Evolutionary conservation across 2,113 vertebrate species (phyloP).

Genomic region (Sterna hirundo): DNA sequence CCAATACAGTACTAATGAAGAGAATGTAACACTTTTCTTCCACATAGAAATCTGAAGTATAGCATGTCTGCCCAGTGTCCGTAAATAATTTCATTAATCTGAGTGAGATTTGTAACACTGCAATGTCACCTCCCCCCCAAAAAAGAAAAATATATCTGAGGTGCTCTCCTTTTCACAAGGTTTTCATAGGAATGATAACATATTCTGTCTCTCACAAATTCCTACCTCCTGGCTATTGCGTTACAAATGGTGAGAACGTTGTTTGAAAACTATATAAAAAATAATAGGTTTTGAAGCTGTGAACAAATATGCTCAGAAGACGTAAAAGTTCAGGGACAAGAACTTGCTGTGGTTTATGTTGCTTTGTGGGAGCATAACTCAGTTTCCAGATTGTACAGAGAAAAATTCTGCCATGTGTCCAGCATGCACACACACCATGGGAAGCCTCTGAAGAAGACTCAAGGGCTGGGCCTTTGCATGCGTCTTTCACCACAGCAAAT

Average conservation of each 20-base stretch:
- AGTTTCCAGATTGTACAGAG: neutral
- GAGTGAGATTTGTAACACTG: neutral
- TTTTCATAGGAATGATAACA: neutral
- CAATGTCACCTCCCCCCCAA: fast-evolving
- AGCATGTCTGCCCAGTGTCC: neutral
- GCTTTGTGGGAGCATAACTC: neutral
- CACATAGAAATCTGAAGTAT: neutral
- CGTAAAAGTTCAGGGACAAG: neutral
- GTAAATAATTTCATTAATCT: neutral
- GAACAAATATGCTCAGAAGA: neutral
- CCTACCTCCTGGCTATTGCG: neutral
- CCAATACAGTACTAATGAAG: neutral
- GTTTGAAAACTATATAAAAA: neutral
- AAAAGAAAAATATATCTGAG: neutral
- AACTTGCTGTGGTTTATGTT: neutral
- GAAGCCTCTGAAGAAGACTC: neutral
- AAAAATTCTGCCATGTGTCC: neutral
- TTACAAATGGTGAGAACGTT: neutral
- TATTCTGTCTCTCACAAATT: neutral
- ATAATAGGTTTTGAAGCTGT: neutral
- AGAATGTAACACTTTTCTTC: neutral
- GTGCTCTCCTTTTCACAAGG: neutral
- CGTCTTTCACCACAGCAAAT: neutral
- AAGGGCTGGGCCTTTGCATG: neutral
- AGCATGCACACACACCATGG: neutral